Evolutionary conservation across 2,113 vertebrate species (phyloP).

Genomic region (Ceuthmochares aereus): DNA sequence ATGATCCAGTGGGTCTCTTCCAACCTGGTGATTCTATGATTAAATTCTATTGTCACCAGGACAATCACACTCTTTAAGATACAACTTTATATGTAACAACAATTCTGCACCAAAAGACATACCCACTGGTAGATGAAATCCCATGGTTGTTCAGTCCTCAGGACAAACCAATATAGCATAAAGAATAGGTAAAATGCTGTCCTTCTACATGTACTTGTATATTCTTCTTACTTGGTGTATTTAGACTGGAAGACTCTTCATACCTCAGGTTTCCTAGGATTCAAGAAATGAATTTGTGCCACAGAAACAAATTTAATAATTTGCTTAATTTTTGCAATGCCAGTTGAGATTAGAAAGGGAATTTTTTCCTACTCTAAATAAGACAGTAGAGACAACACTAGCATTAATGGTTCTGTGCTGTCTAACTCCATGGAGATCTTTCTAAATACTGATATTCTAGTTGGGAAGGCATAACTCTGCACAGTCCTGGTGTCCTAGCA

Average conservation of each 20-base stretch:
- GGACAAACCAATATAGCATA: neutral
- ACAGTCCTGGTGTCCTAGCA: neutral
- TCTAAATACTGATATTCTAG: neutral
- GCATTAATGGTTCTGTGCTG: neutral
- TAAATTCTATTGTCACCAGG: neutral
- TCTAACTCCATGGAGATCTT: neutral
- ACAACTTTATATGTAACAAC: neutral
- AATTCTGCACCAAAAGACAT: neutral
- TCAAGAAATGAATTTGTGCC: neutral
- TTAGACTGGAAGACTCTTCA: neutral
- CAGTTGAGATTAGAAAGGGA: neutral
- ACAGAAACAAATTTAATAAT: neutral
- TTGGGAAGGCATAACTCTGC: accelerated
- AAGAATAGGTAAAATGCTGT: neutral
- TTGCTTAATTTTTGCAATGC: neutral
- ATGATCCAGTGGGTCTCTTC: no score
- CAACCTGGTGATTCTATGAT: no score
- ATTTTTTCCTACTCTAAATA: neutral
- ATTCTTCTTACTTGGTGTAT: neutral
- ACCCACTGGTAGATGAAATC: neutral
- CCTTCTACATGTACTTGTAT: neutral
- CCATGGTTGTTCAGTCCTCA: accelerated
- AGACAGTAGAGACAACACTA: neutral
- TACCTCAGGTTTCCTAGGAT: neutral
- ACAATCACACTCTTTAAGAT: neutral